These are phyloP conservation scores for Pygoscelis adeliae DNA, from an alignment of 2,113 vertebrate genomes.

Conservation along the genomic window DNA sequence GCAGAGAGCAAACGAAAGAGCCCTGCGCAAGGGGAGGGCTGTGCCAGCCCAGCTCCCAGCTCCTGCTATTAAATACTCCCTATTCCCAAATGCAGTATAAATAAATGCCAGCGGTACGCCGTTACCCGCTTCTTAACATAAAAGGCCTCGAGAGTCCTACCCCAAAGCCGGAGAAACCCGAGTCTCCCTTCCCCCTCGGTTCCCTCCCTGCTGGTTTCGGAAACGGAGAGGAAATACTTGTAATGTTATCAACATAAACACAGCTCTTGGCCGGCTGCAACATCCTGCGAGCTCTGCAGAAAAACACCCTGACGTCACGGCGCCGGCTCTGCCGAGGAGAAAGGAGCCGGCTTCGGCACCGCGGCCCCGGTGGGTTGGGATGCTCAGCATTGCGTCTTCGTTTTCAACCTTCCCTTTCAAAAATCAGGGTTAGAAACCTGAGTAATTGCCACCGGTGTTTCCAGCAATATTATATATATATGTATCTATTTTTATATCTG, in stretches of 20 bases:
- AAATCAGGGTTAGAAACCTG: not conserved
- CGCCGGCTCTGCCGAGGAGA: not conserved
- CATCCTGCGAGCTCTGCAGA: slow-evolving; percentile 57
- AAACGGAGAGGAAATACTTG: slow-evolving; percentile 67
- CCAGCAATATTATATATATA: not conserved
- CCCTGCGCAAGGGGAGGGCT: not conserved
- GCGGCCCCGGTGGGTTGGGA: not conserved
- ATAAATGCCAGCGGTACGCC: not conserved
- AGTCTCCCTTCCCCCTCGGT: slow-evolving; percentile 41
- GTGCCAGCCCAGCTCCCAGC: not conserved
- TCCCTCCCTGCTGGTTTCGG: slow-evolving; percentile 31
- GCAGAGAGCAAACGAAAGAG: not conserved
- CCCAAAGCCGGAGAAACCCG: slow-evolving; percentile 12
- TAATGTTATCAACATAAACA: slow-evolving; percentile 65
- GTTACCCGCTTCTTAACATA: not conserved
- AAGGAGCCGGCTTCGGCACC: not conserved
- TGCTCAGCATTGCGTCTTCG: not conserved
- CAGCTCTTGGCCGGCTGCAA: slow-evolving; percentile 51
- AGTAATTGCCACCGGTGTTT: accelerated
- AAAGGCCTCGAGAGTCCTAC: not conserved
- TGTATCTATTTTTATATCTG: too few species aligned
- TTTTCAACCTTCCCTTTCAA: not conserved
- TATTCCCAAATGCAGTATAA: not conserved
- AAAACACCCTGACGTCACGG: slow-evolving; percentile 61
- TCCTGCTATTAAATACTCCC: not conserved